Percentiles rank a stretch among this genome's conserved stretches.
phyloP scores from a whole-genome alignment of 2,113 vertebrate genomes.

The Arvicanthis niloticus region DNA sequence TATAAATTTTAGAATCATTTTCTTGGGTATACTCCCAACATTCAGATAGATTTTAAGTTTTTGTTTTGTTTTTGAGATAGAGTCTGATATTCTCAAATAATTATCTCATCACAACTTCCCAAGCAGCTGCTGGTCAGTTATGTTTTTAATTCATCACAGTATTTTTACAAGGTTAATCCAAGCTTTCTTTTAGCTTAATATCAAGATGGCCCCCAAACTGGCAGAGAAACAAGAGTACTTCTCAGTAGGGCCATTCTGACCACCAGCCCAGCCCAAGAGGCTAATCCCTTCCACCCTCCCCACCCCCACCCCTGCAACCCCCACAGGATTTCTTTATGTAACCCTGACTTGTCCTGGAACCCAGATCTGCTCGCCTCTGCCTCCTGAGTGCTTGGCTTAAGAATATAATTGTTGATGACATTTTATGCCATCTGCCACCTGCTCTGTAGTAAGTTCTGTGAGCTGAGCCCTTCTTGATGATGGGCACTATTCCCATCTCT shows the following conservation, averaged over 20 bases:
- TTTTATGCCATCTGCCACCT: not conserved
- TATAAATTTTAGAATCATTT: not conserved
- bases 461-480: not conserved
- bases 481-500: not conserved
- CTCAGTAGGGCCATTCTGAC: not conserved
- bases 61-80: not conserved
- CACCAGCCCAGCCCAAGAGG: not conserved
- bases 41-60: not conserved
- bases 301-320: no score
- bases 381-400: not conserved
- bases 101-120: not conserved
- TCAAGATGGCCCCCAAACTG: not conserved
- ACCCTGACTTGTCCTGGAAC: not conserved
- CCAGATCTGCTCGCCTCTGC: not conserved
- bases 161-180: slow-evolving; percentile 24
- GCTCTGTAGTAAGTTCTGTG: not conserved
- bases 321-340: not conserved
- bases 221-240: slow-evolving; percentile 26
- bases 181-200: slow-evolving; percentile 41
- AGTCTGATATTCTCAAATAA: not conserved
- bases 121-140: not conserved
- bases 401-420: not conserved
- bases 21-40: not conserved
- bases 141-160: slow-evolving; percentile 42
- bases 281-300: no score